phyloP scores from a whole-genome alignment of 2,113 vertebrate genomes.

The Gracilinanus agilis region DNA sequence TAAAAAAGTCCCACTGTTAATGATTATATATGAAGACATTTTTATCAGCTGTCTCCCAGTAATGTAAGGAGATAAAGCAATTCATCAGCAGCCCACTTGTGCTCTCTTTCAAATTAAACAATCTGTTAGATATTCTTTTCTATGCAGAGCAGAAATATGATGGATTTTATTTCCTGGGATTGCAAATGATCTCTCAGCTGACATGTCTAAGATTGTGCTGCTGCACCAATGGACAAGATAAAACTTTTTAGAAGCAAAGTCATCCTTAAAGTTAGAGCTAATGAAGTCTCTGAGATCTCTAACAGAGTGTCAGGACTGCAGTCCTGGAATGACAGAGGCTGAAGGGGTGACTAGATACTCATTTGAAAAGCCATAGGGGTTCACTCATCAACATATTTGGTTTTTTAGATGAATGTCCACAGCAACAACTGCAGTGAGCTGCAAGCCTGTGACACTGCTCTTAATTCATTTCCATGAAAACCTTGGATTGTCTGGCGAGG shows the following conservation, averaged over 20 bases:
- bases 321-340: not conserved
- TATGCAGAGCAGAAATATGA: constrained; percentile 67
- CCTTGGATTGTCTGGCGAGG: constrained; percentile 22
- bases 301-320: constrained; percentile 34
- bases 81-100: constrained; percentile 68
- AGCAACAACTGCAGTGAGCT: not conserved
- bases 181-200: constrained; percentile 68
- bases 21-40: constrained; percentile 68
- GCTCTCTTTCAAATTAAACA: constrained; percentile 72
- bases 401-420: constrained; percentile 18
- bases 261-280: constrained; percentile 58
- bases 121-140: constrained; percentile 76
- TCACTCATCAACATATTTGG: constrained; percentile 54
- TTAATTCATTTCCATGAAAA: constrained; percentile 46
- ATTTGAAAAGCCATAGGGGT: constrained; percentile 53
- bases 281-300: constrained; percentile 17
- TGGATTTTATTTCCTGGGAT: constrained; percentile 72
- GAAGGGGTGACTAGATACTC: not conserved
- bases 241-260: constrained; percentile 58
- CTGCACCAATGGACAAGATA: constrained; percentile 19
- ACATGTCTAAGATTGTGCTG: constrained; percentile 48
- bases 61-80: constrained; percentile 71
- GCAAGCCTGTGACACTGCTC: not conserved
- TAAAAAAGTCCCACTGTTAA: constrained; percentile 69
- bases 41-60: constrained; percentile 73